phyloP scores from a whole-genome alignment of 2,888 invertebrate genomes.

The Acronicta alni region DNA sequence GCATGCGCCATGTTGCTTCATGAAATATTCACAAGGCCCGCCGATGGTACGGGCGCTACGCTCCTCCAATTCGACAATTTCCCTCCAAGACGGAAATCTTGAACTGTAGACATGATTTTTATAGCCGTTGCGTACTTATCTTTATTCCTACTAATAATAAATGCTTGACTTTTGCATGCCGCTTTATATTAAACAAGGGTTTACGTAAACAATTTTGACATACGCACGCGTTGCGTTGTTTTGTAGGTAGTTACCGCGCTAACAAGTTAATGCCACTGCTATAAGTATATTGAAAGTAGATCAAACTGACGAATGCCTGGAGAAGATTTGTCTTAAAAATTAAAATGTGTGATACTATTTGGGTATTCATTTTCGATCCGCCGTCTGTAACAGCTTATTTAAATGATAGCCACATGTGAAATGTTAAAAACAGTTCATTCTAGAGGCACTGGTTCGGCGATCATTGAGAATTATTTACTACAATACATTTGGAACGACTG shows the following conservation, averaged over 20 bases:
- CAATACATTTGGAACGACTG: neutral
- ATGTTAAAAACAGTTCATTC: constrained; percentile 11
- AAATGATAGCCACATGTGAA: constrained; percentile 37
- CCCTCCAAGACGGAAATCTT: constrained; percentile 57
- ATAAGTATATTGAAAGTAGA: constrained; percentile 14
- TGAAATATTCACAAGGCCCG: constrained; percentile 63
- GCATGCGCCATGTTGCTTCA: constrained; percentile 61
- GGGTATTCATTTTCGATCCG: constrained; percentile 20
- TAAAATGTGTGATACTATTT: constrained; percentile 42
- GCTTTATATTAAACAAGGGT: constrained; percentile 36
- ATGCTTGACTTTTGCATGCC: constrained; percentile 48
- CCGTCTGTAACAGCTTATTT: constrained; percentile 40
- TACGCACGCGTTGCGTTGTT: constrained; percentile 12
- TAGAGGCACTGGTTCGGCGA: constrained; percentile 9
- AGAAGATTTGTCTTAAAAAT: constrained; percentile 34
- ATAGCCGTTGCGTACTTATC: constrained; percentile 53
- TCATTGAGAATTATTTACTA: neutral
- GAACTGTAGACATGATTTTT: constrained; percentile 59
- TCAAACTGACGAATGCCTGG: constrained; percentile 25
- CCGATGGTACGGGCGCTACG: constrained; percentile 50
- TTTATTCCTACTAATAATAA: constrained; percentile 56
- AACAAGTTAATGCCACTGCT: constrained; percentile 26
- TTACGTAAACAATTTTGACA: constrained; percentile 48
- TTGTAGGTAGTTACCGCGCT: no score
- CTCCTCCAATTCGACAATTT: constrained; percentile 57